Percentiles rank a stretch among this genome's conserved stretches.
Conservation (phyloP, 2,113 vertebrate species). For the Arizona elegans region DNA sequence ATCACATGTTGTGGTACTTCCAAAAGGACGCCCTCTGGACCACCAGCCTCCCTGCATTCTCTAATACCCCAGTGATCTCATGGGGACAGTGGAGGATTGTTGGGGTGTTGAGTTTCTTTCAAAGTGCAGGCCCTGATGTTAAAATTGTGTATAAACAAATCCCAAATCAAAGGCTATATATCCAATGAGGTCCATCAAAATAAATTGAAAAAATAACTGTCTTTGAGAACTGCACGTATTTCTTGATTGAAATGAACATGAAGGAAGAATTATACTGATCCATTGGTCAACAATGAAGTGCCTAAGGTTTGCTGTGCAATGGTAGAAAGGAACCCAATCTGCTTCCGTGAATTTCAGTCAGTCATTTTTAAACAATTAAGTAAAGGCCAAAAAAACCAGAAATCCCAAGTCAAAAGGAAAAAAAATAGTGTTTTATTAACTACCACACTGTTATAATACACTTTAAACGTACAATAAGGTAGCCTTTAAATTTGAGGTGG, state of each 20-base stretch:
- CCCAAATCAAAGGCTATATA: neutral
- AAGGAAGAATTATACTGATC: too few relatives aligned
- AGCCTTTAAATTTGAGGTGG: conserved; percentile 81
- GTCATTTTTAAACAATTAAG: conserved; percentile 30
- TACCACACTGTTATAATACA: conserved; percentile 83
- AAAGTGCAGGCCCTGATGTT: neutral
- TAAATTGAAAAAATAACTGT: neutral
- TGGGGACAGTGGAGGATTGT: neutral
- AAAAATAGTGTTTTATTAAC: conserved; percentile 90
- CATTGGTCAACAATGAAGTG: neutral
- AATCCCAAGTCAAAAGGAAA: conserved; percentile 75
- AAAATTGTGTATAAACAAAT: neutral
- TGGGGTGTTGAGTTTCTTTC: neutral
- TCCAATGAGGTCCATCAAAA: neutral
- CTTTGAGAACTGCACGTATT: neutral
- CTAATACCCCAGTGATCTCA: neutral
- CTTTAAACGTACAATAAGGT: conserved; percentile 85
- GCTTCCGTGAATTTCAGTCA: neutral
- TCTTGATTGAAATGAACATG: neutral
- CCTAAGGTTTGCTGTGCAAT: neutral
- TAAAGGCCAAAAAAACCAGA: conserved; percentile 67
- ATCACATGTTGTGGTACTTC: neutral
- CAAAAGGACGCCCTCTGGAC: neutral
- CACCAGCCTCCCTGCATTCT: neutral
- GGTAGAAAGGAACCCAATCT: neutral